Evolutionary conservation across 64 coral and sea anemone species (phyloP).

Genomic region (Montipora capricornis): DNA sequence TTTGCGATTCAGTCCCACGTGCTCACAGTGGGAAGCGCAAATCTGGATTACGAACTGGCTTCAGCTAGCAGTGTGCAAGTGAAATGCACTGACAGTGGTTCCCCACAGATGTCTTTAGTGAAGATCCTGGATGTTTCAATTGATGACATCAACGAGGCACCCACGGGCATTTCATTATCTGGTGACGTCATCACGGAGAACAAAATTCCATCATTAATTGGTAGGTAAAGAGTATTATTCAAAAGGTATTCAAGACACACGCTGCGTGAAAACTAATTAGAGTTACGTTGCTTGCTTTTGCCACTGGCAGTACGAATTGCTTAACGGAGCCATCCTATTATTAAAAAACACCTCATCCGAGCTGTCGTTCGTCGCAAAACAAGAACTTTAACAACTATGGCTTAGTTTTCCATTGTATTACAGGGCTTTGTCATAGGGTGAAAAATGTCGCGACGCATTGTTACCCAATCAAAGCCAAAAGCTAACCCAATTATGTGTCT

Average conservation of each 20-base stretch:
- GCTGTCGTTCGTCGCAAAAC: too few species aligned
- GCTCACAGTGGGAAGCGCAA: conserved; percentile 36
- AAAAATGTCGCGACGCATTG: too few species aligned
- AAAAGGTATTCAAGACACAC: too few species aligned
- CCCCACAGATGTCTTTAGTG: conserved; percentile 25
- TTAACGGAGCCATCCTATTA: background rate
- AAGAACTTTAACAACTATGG: too few species aligned
- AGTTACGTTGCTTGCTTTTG: background rate
- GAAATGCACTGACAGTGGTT: conserved; percentile 70
- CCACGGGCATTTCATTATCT: conserved; percentile 55
- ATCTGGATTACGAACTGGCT: conserved; percentile 62
- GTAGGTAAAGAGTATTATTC: conserved; percentile 16
- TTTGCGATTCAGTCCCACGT: conserved; percentile 58
- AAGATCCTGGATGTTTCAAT: conserved; percentile 50
- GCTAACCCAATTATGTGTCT: too few species aligned
- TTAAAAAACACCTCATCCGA: too few species aligned
- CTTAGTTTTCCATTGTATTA: too few species aligned
- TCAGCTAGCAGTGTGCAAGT: conserved; percentile 44
- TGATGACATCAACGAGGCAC: conserved; percentile 83
- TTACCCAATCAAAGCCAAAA: too few species aligned
- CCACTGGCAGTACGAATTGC: background rate
- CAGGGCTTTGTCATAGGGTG: too few species aligned
- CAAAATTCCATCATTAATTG: conserved; percentile 50
- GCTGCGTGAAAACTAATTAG: too few species aligned
- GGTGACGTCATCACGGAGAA: conserved; percentile 74